Evolutionary conservation across 2,113 vertebrate species (phyloP), one percentile per base, ranked within the genome.

Genomic region (Talpa occidentalis): DNA sequence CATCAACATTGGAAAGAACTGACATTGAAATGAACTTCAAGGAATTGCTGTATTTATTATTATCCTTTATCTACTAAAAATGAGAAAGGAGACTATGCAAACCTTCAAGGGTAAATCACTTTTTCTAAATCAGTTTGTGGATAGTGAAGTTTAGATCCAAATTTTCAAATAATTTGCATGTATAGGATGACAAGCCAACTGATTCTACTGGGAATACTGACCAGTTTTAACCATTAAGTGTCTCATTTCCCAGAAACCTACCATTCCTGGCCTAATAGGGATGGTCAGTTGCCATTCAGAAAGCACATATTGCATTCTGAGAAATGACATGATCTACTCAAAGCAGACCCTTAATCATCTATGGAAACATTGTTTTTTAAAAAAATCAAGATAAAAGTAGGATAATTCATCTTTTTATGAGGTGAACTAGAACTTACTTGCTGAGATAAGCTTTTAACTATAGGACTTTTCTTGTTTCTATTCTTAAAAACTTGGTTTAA

Each of bases 351-450:
- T 69, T 62, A 95, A 21, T 56, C 83, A 26, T 73, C 24, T 66
- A 52, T 35, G 49, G 76, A 95, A 94, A 90, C 5, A 80, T 82
- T 16, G 76, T 87, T 93, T n/a, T 87, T 92, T 4, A 35, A 59
- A 67, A 83, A 54, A 92, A 73, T 19, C 22, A 94, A 72, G 12
- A 93, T 12, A 26, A 72, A 87, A 95, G 37, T 93, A 83, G 28
- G 7, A 83, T 82, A 88, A 87, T 89, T 14, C 28, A 90, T 90
- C n/a, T 77, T 77, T 94, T 94, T 84, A 91, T 88, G 42, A 54
- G 42, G 35, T 92, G 67, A 91, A 83, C 67, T 85, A 47, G 96
- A 95, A 96, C 62, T 96, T 94, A 97, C 62, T 96, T 94, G 54
- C 70, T 96, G 66, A 90, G 52, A 78, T 80, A 42, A 81, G 37